Conservation (phyloP, 1,140 invertebrate species). For the Liolophura sinensis region DNA sequence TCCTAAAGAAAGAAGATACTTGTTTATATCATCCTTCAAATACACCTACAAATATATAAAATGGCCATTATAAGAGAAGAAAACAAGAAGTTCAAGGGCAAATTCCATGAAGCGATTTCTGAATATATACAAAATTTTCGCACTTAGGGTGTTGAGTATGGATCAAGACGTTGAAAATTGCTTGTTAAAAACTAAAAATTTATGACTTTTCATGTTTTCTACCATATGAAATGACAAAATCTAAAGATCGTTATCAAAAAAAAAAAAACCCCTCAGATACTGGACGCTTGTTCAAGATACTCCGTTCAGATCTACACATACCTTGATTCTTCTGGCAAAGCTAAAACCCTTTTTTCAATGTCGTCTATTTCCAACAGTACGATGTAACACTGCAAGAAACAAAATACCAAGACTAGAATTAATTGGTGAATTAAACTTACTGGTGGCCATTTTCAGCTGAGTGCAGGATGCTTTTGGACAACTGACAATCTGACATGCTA, state of each 20-base stretch:
- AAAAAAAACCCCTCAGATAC: no score
- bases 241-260: no score
- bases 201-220: no score
- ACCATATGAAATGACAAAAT: no score
- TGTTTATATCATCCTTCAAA: background rate
- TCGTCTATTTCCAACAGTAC: slow-evolving; percentile 54
- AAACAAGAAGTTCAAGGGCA: background rate
- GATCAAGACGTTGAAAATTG: no score
- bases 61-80: background rate
- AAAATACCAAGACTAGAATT: slow-evolving; percentile 4
- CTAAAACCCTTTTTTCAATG: slow-evolving; percentile 53
- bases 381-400: slow-evolving; percentile 45
- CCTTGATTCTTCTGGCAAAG: slow-evolving; percentile 49
- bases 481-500: no score
- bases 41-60: background rate
- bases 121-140: no score
- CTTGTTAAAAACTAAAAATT: no score
- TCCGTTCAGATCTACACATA: no score
- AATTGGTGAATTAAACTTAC: background rate
- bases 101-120: background rate
- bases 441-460: background rate
- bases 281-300: no score
- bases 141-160: no score
- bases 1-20: slow-evolving; percentile 25
- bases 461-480: background rate